Conservation (phyloP, 2,888 invertebrate species). For the Drosophila mimetica region DNA sequence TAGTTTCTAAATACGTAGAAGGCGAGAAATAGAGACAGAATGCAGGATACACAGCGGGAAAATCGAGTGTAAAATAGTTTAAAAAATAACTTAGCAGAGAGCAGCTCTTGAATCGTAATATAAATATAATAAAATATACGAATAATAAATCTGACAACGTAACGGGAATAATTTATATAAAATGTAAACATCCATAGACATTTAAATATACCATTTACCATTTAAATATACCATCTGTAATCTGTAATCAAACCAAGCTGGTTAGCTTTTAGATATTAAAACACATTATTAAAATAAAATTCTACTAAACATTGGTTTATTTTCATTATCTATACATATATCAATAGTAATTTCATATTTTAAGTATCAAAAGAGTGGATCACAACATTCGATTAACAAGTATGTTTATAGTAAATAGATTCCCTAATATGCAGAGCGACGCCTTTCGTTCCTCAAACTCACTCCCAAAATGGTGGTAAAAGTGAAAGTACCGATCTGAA, state of each 20-base stretch:
- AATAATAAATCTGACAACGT: no score
- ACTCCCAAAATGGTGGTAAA: conserved; percentile 94
- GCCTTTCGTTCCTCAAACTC: conserved; percentile 92
- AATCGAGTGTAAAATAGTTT: background rate
- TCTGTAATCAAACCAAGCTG: no score
- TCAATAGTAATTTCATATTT: background rate
- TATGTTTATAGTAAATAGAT: background rate
- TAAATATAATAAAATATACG: no score
- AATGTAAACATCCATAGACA: no score
- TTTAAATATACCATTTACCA: no score
- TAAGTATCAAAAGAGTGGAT: background rate
- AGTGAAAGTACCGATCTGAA: conserved; percentile 87
- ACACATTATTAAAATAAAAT: no score
- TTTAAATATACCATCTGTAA: no score
- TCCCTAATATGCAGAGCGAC: conserved; percentile 88
- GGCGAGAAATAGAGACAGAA: background rate
- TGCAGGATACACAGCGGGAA: background rate
- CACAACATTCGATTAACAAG: background rate
- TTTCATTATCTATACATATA: background rate
- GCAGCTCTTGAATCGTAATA: background rate
- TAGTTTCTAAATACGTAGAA: conserved; percentile 25
- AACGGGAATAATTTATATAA: no score
- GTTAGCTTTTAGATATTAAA: no score
- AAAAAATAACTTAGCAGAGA: background rate
- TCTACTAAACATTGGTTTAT: no score